Percentiles rank a stretch among this genome's conserved stretches.
Conservation (phyloP, 1,140 invertebrate species). For the Schmidtea mediterranea region DNA sequence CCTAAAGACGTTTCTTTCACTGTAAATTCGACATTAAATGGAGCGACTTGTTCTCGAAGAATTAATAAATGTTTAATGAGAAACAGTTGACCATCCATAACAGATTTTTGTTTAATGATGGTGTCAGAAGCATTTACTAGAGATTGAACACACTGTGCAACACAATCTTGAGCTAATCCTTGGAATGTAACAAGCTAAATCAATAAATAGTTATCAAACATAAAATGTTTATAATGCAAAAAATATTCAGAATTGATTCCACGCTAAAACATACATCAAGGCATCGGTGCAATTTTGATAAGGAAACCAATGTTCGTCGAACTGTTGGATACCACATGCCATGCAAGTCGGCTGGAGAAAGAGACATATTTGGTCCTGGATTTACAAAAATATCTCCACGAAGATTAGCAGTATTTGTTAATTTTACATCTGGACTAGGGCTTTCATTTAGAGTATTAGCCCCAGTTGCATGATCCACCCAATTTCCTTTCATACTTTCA, state of each 20-base stretch:
- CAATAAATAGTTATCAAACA: slow-evolving; percentile 2
- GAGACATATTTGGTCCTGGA: slow-evolving; percentile 6
- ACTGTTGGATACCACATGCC: slow-evolving; percentile 99
- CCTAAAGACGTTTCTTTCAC: slow-evolving; percentile 66
- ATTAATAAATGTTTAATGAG: slow-evolving; percentile 91
- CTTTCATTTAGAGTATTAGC: too few relatives aligned
- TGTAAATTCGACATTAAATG: slow-evolving; percentile 82
- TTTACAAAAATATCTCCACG: slow-evolving; percentile 1
- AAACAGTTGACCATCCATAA: slow-evolving; percentile 72
- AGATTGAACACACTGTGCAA: slow-evolving; percentile 64
- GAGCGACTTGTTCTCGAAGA: slow-evolving; percentile 78
- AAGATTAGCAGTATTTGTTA: slow-evolving; percentile 5
- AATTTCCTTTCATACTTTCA: too few relatives aligned
- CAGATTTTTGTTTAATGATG: slow-evolving; percentile 31
- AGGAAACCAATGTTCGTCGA: slow-evolving; percentile 61
- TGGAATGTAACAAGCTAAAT: slow-evolving; percentile 58
- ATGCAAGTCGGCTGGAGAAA: slow-evolving; percentile 72
- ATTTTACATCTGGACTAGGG: background rate
- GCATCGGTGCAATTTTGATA: slow-evolving; percentile 76
- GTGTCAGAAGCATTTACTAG: slow-evolving; percentile 41
- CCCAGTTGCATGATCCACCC: too few relatives aligned
- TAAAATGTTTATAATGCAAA: background rate
- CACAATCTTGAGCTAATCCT: slow-evolving; percentile 72
- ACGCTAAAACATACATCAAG: slow-evolving; percentile 39
- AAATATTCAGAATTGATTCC: slow-evolving; percentile 7